Evolutionary conservation across 2,797 vertebrate genomes (phyloP).

Genomic region (Poecilia picta): DNA sequence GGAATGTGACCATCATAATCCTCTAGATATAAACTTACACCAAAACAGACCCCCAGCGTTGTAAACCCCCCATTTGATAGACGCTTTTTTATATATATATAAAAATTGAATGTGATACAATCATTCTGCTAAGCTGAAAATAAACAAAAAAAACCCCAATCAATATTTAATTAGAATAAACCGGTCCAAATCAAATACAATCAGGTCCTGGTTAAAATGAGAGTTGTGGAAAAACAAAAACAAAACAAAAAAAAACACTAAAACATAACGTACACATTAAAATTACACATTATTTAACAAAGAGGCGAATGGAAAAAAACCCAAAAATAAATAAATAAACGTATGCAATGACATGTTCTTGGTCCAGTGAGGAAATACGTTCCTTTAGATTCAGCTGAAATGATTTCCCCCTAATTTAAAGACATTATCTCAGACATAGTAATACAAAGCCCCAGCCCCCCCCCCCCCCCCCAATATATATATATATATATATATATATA

Average conservation of each 20-base stretch:
- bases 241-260: neutral
- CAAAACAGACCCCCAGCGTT: neutral
- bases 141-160: too few species aligned
- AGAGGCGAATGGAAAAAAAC: neutral
- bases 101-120: neutral
- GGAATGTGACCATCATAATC: neutral
- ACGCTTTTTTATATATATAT: neutral
- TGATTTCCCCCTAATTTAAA: neutral
- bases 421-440: neutral
- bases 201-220: neutral
- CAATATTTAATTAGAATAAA: neutral
- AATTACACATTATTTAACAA: neutral
- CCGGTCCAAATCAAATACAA: neutral
- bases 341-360: neutral
- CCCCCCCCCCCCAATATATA: too few species aligned
- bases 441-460: neutral
- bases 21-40: neutral
- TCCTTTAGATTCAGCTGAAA: neutral
- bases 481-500: too few species aligned
- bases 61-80: neutral
- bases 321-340: neutral
- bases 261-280: neutral
- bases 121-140: neutral
- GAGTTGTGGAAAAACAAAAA: too few species aligned
- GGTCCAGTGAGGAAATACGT: neutral